Conservation (phyloP, 1,140 invertebrate genomes). For the Delia radicum region DNA sequence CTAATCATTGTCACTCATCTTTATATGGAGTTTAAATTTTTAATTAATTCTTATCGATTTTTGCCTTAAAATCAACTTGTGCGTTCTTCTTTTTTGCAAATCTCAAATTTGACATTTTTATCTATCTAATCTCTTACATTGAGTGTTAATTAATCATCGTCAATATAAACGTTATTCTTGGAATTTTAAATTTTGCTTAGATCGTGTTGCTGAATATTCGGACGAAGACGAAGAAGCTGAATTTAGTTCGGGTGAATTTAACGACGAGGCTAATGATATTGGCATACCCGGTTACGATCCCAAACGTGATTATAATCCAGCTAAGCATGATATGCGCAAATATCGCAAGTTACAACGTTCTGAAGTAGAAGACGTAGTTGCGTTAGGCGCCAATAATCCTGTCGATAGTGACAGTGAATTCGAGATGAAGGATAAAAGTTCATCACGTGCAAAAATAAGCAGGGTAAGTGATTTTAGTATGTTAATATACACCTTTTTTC, state of each 20-base stretch:
- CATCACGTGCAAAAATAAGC: conserved; percentile 55
- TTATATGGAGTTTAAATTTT: background rate
- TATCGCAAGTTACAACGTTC: conserved; percentile 54
- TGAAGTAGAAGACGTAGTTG: conserved; percentile 47
- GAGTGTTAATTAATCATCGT: background rate
- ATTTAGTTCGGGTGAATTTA: conserved; percentile 68
- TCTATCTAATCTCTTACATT: too few relatives aligned
- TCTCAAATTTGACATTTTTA: too few relatives aligned
- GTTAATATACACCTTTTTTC: too few relatives aligned
- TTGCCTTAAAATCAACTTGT: background rate
- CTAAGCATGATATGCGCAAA: conserved; percentile 55
- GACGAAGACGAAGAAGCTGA: conserved; percentile 69
- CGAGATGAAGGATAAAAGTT: conserved; percentile 60
- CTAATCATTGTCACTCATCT: background rate
- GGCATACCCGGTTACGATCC: conserved; percentile 51
- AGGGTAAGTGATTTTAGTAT: too few relatives aligned
- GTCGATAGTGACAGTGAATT: conserved; percentile 59
- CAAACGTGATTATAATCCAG: conserved; percentile 51
- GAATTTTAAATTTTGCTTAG: conserved; percentile 45
- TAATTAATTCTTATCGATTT: background rate
- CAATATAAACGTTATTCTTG: too few relatives aligned
- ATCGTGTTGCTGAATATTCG: conserved; percentile 65
- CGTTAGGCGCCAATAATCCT: conserved; percentile 38
- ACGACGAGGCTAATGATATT: conserved; percentile 59
- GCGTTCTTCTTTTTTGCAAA: too few relatives aligned